Base-by-base conservation (phyloP, 1,140 invertebrate genomes). In the Bombus confusus region DNA sequence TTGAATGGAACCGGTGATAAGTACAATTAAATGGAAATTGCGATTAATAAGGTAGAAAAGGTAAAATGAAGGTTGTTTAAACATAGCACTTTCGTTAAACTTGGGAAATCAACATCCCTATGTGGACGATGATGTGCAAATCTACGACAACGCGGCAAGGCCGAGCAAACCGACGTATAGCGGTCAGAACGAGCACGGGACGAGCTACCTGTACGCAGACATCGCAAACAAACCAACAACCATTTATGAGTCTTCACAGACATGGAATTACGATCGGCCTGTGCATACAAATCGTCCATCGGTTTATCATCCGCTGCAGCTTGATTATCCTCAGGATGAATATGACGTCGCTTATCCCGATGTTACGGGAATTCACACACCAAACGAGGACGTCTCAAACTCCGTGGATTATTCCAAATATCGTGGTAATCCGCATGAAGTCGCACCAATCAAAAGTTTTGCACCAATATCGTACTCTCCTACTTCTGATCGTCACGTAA, bases 191-290 rank as follows among this genome's bases (percentile, higher is more conserved):
- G 52, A 68, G 15, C 73, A 83, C 37, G 86, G 88, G 69, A 87
- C 90, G 41, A 91, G 95, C 87, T 95, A 96, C 86, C 89, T 87
- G 72, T 92, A 93, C 62, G 82, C 90, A 1, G 94, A 93, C 89
- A 90, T 86, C 59, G 89, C 94, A 87, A 96, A 95, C 88, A 95
- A 96, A 73, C 96, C 96, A 22, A 94, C 95, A 64, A 96, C 85
- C 94, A 95, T 80, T 73, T 92, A 93, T 75, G 89, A 91, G 64
- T 81, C 86, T 41, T 79, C 85, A 34, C 92, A 91, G 52, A 80
- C 85, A 13, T 92, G 92, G 92, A 86, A 88, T 37, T 86, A 92
- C 72, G 86, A 92, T 88, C 91, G 87, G 28, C 92, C 92, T 22
- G 25, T 59, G 62, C 76, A 87, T 47, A 52, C 73, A 88, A 93